Base-by-base conservation (phyloP, 2,888 invertebrate species). In the Cataglyphis rosenhaueri region DNA sequence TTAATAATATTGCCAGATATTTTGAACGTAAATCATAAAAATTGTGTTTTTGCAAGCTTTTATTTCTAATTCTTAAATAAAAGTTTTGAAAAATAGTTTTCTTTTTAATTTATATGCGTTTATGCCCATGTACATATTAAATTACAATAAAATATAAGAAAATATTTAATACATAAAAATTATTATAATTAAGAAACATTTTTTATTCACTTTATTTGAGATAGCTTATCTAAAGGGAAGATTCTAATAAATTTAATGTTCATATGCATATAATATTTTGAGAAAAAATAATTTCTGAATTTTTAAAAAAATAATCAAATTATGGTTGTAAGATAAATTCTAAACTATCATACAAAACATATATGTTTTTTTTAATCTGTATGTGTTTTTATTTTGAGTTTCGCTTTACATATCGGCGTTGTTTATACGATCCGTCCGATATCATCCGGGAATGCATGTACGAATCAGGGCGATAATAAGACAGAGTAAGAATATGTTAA, bases 391-490 rank as follows among this genome's bases (percentile, higher is more conserved):
- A 78, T 41, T 57, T 18, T 25, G 59, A 70, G 8, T 59, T 15
- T 57, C 32, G 75, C 38, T 10, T 25, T 10, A 25, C 8, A 4
- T 15, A 21, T 38, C 15, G 10, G 61, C 12, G 25, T 70, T 57
- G 3, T 70, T 78, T 59, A 68, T 21, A 25, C 44, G 68, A 78
- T 68, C 32, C 15, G 10, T 9, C n/a, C 48, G 59, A 70, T 59
- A 59, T 70, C 41, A 32, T 57, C 44, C 25, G 38, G 48, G 48
- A 62, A 62, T 41, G 32, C 32, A 52, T 10, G 12, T 35, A 79
- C 25, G 25, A 25, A 70, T 61, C 21, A n/a, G 12, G 6, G 66
- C n/a, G 76, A 65, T 66, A 76, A 76, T 65, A 35, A 76, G 57
- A 21, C 41, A 15, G 29, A 5, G 44, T 35, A 44, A 41, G 59